These are phyloP conservation scores for Phasianus colchicus DNA, from an alignment of 2,113 vertebrate genomes.

Conservation along the genomic window DNA sequence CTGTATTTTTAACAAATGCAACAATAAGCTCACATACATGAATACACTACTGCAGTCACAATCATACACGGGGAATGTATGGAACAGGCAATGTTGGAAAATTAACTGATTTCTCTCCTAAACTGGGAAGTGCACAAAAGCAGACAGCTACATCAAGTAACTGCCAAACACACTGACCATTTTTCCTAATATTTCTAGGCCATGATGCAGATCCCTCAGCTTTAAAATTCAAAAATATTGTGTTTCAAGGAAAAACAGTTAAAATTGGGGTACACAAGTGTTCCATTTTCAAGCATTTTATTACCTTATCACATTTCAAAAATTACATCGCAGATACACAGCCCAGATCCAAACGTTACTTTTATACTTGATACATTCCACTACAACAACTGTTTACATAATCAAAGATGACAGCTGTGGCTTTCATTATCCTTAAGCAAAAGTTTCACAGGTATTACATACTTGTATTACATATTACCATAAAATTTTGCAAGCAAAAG, in stretches of 20 bases:
- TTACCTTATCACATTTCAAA: neutral
- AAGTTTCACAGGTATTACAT: slow-evolving; percentile 37
- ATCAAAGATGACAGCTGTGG: slow-evolving; percentile 27
- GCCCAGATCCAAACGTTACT: neutral
- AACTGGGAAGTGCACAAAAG: neutral
- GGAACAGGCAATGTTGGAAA: neutral
- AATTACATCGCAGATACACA: neutral
- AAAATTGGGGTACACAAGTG: neutral
- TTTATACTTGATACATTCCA: neutral
- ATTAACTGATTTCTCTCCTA: neutral
- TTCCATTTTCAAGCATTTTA: neutral
- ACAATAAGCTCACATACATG: neutral
- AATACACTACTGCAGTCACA: neutral
- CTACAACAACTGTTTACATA: slow-evolving; percentile 9
- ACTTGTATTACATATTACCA: neutral
- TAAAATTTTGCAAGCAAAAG: neutral
- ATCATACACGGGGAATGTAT: neutral
- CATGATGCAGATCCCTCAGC: neutral
- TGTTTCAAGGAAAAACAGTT: neutral
- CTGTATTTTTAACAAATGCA: neutral
- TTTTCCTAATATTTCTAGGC: neutral
- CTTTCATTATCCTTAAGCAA: slow-evolving; percentile 33
- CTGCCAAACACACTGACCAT: neutral
- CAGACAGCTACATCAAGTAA: neutral
- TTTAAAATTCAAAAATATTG: neutral